phyloP scores from a whole-genome alignment of 2,113 vertebrate genomes.

The Petrocephalus microphthalmus region DNA sequence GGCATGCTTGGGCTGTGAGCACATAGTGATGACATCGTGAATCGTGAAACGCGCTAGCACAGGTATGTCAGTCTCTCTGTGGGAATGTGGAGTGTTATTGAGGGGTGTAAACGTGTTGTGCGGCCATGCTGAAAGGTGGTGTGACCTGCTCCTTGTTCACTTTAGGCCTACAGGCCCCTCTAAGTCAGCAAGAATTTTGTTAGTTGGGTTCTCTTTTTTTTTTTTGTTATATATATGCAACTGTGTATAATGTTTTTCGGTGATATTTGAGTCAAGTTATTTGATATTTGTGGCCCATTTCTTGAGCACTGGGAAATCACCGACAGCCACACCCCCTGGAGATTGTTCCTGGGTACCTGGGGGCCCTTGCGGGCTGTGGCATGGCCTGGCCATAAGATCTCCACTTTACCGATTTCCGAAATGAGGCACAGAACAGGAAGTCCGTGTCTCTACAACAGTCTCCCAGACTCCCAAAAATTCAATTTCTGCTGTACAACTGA shows the following conservation, averaged over 20 bases:
- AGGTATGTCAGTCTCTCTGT: background rate
- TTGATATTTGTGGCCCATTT: background rate
- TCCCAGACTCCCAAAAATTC: background rate
- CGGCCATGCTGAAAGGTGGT: background rate
- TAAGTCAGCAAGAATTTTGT: background rate
- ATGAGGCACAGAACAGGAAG: background rate
- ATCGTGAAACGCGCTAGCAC: background rate
- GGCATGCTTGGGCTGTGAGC: background rate
- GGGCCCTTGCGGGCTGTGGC: background rate
- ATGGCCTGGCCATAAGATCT: background rate
- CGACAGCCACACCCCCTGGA: background rate
- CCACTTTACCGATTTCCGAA: background rate
- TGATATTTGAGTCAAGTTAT: background rate
- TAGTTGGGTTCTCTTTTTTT: background rate
- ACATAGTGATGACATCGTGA: background rate
- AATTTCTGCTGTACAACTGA: background rate
- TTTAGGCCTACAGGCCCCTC: background rate
- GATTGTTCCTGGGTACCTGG: background rate
- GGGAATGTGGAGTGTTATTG: background rate
- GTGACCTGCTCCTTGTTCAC: background rate
- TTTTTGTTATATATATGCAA: background rate
- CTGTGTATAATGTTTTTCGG: background rate
- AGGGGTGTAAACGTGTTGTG: constrained; percentile 4
- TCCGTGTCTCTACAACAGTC: background rate
- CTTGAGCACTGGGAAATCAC: background rate